phyloP scores from a whole-genome alignment of 2,888 invertebrate genomes.

The Cerceris rybyensis region DNA sequence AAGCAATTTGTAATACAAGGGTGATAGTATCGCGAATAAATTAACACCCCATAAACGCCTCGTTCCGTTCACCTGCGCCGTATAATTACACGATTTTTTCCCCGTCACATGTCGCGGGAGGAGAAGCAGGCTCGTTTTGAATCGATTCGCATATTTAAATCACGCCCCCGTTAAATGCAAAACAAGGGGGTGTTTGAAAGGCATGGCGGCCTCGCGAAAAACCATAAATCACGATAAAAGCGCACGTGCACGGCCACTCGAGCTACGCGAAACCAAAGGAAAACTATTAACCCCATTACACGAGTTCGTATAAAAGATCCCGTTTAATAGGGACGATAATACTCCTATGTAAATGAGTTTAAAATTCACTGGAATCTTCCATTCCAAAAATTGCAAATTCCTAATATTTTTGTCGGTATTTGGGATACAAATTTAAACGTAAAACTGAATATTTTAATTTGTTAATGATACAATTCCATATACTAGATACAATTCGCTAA shows the following conservation, averaged over 20 bases:
- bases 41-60: slow-evolving; percentile 20
- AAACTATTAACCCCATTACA: slow-evolving; percentile 65
- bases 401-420: too few species aligned
- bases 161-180: slow-evolving; percentile 79
- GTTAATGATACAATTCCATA: too few species aligned
- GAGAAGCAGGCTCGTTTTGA: slow-evolving; percentile 10
- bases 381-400: background rate
- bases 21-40: slow-evolving; percentile 3
- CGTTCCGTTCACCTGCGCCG: slow-evolving; percentile 48
- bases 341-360: slow-evolving; percentile 12
- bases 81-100: slow-evolving; percentile 19
- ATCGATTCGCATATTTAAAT: slow-evolving; percentile 57
- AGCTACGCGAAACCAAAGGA: slow-evolving; percentile 45
- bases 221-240: slow-evolving; percentile 81
- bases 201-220: slow-evolving; percentile 54
- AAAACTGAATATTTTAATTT: too few species aligned
- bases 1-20: background rate
- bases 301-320: slow-evolving; percentile 19
- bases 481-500: too few species aligned
- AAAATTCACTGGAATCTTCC: slow-evolving; percentile 3
- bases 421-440: too few species aligned
- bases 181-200: slow-evolving; percentile 61
- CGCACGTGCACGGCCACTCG: slow-evolving; percentile 79
- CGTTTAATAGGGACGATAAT: slow-evolving; percentile 15
- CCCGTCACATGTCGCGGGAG: slow-evolving; percentile 9